A percentile compares a stretch with the other conserved stretches of the same genome.
Evolutionary conservation across 2,797 vertebrate species (phyloP).

Genomic region (Eulemur rubriventer): DNA sequence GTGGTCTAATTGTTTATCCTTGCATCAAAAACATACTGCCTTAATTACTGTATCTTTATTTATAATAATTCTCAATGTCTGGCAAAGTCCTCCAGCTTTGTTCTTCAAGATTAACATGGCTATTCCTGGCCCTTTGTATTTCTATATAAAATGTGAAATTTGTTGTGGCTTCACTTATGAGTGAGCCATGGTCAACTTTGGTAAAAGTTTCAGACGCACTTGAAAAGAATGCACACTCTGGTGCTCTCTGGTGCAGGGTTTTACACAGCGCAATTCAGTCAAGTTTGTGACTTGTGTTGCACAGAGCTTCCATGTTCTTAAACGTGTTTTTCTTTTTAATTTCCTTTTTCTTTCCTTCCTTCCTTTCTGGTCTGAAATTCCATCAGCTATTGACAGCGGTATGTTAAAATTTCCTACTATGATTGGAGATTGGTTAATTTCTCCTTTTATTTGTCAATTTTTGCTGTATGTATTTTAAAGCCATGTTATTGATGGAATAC

Average conservation of each 20-base stretch:
- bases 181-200: not conserved
- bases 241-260: not conserved
- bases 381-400: not conserved
- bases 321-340: not conserved
- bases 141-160: conserved; percentile 6
- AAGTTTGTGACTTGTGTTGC: not conserved
- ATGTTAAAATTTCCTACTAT: not conserved
- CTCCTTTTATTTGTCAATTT: not conserved
- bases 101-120: not conserved
- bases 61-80: not conserved
- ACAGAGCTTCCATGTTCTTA: not conserved
- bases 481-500: not conserved
- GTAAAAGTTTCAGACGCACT: not conserved
- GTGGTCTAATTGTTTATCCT: not conserved
- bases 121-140: not conserved
- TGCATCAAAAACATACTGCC: not conserved
- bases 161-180: not conserved
- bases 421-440: not conserved
- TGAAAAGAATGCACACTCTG: not conserved
- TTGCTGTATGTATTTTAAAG: not conserved
- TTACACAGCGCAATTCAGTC: not conserved
- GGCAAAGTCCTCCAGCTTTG: not conserved
- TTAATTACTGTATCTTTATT: conserved; percentile 11
- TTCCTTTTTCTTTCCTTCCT: not conserved
- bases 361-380: not conserved